Evolutionary conservation across 2,113 vertebrate genomes (phyloP), one percentile per base, ranked within the genome.

Genomic region (Heterochromis multidens): DNA sequence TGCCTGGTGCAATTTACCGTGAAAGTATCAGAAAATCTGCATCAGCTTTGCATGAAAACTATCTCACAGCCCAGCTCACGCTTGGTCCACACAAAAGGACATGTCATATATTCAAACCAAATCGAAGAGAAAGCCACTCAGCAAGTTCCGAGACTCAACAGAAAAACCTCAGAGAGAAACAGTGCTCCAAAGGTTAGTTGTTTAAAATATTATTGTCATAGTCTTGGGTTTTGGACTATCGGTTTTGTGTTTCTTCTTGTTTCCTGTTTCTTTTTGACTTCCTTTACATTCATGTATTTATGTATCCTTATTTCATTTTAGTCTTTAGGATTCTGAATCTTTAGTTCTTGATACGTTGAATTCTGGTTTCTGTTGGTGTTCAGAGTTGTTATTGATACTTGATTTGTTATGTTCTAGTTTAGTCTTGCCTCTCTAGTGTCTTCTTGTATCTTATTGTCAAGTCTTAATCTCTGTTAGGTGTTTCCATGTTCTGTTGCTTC

Each of bases 261-360:
- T 59, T 59, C 58, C 25, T 29, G 25, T 59, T 29, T 2, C 25
- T 2, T 59, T n/a, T 59, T 59, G 3, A 4, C 4, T 59, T 29
- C 13, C 2, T 8, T 17, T n/a, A n/a, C n/a, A n/a, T n/a, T 59
- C 29, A 59, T n/a, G n/a, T n/a, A n/a, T n/a, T n/a, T n/a, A n/a
- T n/a, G 57, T 59, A 27, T 59, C 1, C 29, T 59, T 29, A 29
- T 4, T 29, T 29, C 29, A 13, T 59, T 27, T 13, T 29, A 59
- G 3, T 29, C 25, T 29, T 59, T 29, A 25, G 16, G 58, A 59
- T 29, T 59, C 2, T 0, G 2, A 29, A 29, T 25, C 58, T 59
- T 59, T 59, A 29, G 58, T 59, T 29, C 25, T 29, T 0, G 25
- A 27, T 1, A 8, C 25, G 27, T 59, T 59, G 14, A 29, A 59